Evolutionary conservation across 1,140 invertebrate species (phyloP).

Genomic region (Dendroctonus ponderosae): DNA sequence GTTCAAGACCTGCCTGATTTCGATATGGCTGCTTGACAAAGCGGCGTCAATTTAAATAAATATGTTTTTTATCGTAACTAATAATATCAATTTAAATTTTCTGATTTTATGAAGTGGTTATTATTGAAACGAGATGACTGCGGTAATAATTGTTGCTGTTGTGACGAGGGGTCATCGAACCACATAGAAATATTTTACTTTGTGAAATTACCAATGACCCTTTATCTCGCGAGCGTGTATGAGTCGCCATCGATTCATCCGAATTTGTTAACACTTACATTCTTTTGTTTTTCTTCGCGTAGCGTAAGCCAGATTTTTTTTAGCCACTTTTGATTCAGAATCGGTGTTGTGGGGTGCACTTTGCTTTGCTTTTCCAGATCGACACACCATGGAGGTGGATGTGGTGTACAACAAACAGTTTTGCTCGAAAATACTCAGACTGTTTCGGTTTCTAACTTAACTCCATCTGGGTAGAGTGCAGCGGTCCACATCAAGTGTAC

Average conservation of each 20-base stretch:
- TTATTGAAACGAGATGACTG: constrained; percentile 22
- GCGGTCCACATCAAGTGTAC: not conserved
- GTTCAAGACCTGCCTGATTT: too few relatives aligned
- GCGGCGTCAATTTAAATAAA: not conserved
- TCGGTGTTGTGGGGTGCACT: constrained; percentile 11
- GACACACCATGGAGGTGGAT: constrained; percentile 24
- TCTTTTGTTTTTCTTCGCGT: constrained; percentile 7
- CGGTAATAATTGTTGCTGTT: constrained; percentile 25
- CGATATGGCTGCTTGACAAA: too few relatives aligned
- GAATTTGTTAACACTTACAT: constrained; percentile 9
- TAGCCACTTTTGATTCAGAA: too few relatives aligned
- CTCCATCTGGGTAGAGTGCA: not conserved
- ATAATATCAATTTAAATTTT: constrained; percentile 5
- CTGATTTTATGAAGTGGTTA: constrained; percentile 6
- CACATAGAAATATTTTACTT: constrained; percentile 40
- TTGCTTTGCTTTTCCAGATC: constrained; percentile 15
- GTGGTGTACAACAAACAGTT: constrained; percentile 9
- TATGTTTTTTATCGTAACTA: not conserved
- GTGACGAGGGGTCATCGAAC: constrained; percentile 34
- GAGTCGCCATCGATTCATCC: constrained; percentile 12
- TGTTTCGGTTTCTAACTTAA: constrained; percentile 1
- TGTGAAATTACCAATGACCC: constrained; percentile 44
- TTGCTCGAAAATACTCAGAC: not conserved
- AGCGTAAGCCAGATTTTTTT: too few relatives aligned
- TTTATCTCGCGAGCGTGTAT: constrained; percentile 29